Conservation (phyloP, 2,113 vertebrate species). For the Leucopsar rothschildi region DNA sequence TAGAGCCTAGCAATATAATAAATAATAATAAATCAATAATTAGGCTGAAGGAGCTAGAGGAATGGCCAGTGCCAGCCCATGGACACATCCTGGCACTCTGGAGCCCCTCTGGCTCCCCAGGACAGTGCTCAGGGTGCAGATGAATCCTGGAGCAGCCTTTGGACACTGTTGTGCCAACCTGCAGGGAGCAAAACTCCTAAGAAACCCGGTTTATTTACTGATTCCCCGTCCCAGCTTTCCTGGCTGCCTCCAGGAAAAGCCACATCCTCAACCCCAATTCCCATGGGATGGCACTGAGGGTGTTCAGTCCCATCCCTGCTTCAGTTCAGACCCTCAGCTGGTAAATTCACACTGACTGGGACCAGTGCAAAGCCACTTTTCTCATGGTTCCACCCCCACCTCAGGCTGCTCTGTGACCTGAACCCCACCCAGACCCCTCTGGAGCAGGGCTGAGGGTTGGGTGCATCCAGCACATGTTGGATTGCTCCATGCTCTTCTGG, state of each 20-base stretch:
- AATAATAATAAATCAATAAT: too few species aligned
- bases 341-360: neutral
- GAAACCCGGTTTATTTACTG: neutral
- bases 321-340: neutral
- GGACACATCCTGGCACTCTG: neutral
- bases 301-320: neutral
- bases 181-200: neutral
- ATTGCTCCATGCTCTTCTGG: accelerated
- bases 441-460: neutral
- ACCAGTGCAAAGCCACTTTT: neutral
- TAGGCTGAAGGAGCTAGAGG: neutral
- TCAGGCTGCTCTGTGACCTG: neutral
- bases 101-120: neutral
- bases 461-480: neutral
- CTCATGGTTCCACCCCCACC: neutral
- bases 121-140: neutral
- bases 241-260: neutral
- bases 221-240: neutral
- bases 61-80: neutral
- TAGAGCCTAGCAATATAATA: neutral
- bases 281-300: neutral
- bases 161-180: neutral
- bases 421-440: neutral
- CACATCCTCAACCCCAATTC: accelerated
- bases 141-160: neutral